Evolutionary conservation across 2,888 invertebrate genomes (phyloP), one percentile per base, ranked within the genome.

Genomic region (Trachelus stipa): DNA sequence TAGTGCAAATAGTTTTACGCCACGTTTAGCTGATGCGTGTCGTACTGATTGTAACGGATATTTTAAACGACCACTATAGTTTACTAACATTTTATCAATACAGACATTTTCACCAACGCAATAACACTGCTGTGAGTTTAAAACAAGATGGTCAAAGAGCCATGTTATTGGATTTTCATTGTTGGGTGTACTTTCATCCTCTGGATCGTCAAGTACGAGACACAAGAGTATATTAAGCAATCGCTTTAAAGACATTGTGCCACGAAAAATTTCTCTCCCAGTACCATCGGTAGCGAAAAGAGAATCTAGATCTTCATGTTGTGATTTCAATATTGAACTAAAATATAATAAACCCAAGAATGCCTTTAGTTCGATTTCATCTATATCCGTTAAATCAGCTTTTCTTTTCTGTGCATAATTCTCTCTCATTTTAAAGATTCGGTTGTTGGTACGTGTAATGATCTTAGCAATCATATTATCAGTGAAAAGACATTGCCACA

Each of bases 331-430:
- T 68, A 81, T n/a, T 56, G 79, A 81, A 73, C 75, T 79, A 74
- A 83, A 56, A 75, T 83, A 83, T 40, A 83, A 68, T 34, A 84
- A 75, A 33, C 83, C 83, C 71, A 84, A 75, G 68, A 84, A 81
- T 34, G 84, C 83, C 35, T 79, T 76, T 35, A 84, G 75, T 74
- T 79, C 81, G 11, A 77, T 76, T 73, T 73, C 56, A n/a, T 77
- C 40, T 33, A 75, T 75, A 31, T 79, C 74, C 12, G 56, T 37
- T 34, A 74, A 33, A 33, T 33, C 33, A 31, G 69, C 15, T 69
- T 69, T 69, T 69, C 69, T 30, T 11, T 31, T 69, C 12, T 69
- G 31, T 33, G 69, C 15, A 69, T 69, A 69, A 12, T 69, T 69
- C 12, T 69, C 33, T 69, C 31, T 69, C 11, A 33, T 23, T 31